Base-by-base conservation (phyloP, 2,888 invertebrate species). In the Agrotis exclamationis region DNA sequence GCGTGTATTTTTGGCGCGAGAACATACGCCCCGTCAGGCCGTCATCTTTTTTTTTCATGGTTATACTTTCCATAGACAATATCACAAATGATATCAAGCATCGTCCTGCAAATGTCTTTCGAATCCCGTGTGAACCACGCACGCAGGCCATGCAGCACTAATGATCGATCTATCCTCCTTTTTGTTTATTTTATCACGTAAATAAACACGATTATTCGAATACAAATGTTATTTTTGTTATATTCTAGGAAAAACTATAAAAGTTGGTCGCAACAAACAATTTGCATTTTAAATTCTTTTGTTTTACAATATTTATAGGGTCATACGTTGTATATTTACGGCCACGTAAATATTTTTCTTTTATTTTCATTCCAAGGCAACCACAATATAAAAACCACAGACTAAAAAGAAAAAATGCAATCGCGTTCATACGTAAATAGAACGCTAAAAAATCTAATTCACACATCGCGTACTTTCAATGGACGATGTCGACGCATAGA, bases 391-490 rank as follows among this genome's bases (percentile, higher is more conserved):
- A 11, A 33, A 24, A 70, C 24, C 22, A 47, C 44, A 60, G 67
- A 72, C 22, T 13, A 33, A 59, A 44, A 45, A 44, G 24, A 20
- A 54, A 51, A 65, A 45, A 2, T 39, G 24, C 20, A 47, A 56
- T 24, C n/a, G 39, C 24, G 47, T 68, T 68, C 57, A 48, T 54
- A n/a, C n/a, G n/a, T n/a, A 73, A 56, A 66, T 56, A 51, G 51
- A 64, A 70, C 22, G 53, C 63, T 58, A 74, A 82, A 70, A 64
- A 79, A 81, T 76, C 67, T 66, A 73, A 83, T 83, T 75, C 70
- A 79, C 76, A 81, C 72, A 69, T 74, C 39, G 50, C 16, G 6
- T 16, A 80, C 79, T 83, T 81, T 83, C 83, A 69, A 63, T 58
- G n/a, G 24, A n/a, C n/a, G 48, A 58, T 7, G n/a, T 50, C 24